These are phyloP conservation scores for Limnodromus scolopaceus DNA, from an alignment of 2,797 vertebrate species.

Conservation along the genomic window DNA sequence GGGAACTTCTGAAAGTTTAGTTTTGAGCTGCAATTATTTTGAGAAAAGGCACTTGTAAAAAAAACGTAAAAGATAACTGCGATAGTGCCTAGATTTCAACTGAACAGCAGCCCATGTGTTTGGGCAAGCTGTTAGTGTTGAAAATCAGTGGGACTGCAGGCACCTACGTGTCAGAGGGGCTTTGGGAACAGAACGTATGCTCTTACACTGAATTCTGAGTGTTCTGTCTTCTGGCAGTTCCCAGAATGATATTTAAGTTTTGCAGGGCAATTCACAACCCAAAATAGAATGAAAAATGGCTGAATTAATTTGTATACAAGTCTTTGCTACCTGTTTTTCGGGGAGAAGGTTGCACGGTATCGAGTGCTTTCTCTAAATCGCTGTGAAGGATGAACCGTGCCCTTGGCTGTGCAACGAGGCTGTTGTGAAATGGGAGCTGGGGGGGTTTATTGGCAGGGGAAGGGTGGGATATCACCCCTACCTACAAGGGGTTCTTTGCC, in stretches of 20 bases:
- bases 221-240: background rate
- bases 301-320: background rate
- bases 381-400: background rate
- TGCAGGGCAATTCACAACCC: background rate
- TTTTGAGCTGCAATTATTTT: background rate
- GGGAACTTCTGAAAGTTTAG: background rate
- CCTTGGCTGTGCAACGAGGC: background rate
- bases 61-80: background rate
- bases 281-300: background rate
- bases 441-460: background rate
- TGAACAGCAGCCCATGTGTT: background rate
- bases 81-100: background rate
- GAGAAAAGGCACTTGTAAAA: background rate
- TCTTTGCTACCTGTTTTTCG: background rate
- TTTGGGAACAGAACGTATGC: background rate
- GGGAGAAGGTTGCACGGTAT: background rate
- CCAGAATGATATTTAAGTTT: background rate
- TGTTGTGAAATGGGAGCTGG: background rate
- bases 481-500: background rate
- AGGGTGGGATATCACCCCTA: background rate
- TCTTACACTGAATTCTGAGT: background rate
- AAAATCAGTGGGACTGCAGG: background rate
- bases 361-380: background rate
- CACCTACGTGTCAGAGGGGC: background rate
- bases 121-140: background rate